Percentiles rank a stretch among this genome's conserved stretches.
Evolutionary conservation across 2,797 vertebrate species (phyloP).

Genomic region (Masticophis lateralis): DNA sequence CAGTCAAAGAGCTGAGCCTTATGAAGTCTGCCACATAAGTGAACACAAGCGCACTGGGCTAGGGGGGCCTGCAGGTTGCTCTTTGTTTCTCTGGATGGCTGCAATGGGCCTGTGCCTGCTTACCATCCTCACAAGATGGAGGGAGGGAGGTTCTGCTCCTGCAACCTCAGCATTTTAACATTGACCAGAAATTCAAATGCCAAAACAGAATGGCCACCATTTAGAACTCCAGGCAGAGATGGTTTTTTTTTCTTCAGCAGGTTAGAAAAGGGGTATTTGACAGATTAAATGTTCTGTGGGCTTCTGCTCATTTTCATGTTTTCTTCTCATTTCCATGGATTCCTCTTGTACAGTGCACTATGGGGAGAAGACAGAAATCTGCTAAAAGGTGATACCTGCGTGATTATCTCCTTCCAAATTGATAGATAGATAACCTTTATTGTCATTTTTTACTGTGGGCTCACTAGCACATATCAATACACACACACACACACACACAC

Average conservation of each 20-base stretch:
- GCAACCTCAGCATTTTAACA: constrained; percentile 40
- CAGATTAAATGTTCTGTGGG: not conserved
- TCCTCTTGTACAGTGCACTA: not conserved
- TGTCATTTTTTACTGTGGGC: too few relatives aligned
- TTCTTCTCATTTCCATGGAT: not conserved
- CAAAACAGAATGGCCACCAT: constrained; percentile 24
- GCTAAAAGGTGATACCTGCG: not conserved
- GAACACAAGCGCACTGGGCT: constrained; percentile 76
- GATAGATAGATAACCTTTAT: not conserved
- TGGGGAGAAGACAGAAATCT: not conserved
- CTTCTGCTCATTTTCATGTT: not conserved
- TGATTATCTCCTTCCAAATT: rapidly evolving
- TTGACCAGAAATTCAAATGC: constrained; percentile 41
- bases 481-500: too few relatives aligned
- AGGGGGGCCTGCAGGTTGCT: constrained; percentile 62
- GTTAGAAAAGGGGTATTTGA: not conserved
- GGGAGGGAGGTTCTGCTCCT: constrained; percentile 6
- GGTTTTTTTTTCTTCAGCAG: constrained; percentile 50
- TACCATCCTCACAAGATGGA: constrained; percentile 2
- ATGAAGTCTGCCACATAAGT: constrained; percentile 86
- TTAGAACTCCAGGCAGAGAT: not conserved
- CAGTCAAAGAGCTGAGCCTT: constrained; percentile 89
- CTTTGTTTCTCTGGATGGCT: constrained; percentile 1
- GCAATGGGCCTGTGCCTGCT: constrained; percentile 44
- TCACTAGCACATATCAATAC: too few relatives aligned